Evolutionary conservation across 2,888 invertebrate species (phyloP), one percentile per base, ranked within the genome.

Genomic region (Spodoptera littoralis): DNA sequence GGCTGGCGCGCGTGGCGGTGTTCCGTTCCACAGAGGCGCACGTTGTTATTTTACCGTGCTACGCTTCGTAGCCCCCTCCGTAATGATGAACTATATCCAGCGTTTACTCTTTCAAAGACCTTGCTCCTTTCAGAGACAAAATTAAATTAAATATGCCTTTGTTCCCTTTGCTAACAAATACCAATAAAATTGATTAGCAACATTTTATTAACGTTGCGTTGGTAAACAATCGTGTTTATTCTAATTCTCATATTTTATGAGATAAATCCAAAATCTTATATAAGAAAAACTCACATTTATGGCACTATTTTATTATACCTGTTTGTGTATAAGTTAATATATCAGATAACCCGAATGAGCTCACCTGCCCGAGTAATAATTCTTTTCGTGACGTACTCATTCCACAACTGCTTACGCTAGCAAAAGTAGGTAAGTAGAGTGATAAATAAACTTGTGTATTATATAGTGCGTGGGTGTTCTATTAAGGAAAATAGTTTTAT

Each of bases 401-500:
- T 76, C 69, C 75, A 74, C 64, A 76, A 78, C 73, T 68, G 63
- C 75, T 76, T 77, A 70, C 75, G 79, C 77, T 73, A 78, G 73
- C 76, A 78, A 80, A 82, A 80, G 73, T 75, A 76, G 47, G 70
- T 73, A 78, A 77, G 73, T 69, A 79, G 74, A 71, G 74, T 83
- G 74, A 81, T 84, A 84, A 82, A 85, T 83, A 82, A 82, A 84
- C 74, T 83, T 78, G 69, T 75, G 74, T 81, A 76, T 78, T 79
- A 81, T 80, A 67, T 72, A 75, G 72, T 73, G 77, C 77, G 71
- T 60, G 76, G 74, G 79, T 73, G 81, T 80, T 80, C 77, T 82
- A 78, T 87, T 82, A 83, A 84, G 84, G 83, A 85, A 87, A 87
- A 85, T 82, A 84, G 82, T 78, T 79, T 85, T 88, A 88, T 88